Percentiles rank a stretch among this genome's conserved stretches.
Conservation (phyloP, 2,797 vertebrate genomes). For the Darevskia mixta region DNA sequence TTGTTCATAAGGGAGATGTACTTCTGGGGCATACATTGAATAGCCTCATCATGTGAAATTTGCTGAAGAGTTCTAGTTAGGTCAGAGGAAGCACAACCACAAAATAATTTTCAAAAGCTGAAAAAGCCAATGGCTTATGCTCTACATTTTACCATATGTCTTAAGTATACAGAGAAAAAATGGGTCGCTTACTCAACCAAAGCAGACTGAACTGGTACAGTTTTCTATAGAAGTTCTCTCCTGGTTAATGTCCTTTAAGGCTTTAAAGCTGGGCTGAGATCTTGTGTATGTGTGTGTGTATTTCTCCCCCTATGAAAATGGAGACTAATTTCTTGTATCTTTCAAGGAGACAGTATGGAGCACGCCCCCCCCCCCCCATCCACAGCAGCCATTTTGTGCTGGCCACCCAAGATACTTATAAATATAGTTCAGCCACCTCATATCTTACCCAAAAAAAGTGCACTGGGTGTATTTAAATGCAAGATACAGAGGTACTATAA, state of each 20-base stretch:
- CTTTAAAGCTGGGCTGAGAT: background rate
- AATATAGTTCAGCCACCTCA: too few species aligned
- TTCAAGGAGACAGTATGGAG: background rate
- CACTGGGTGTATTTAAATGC: background rate
- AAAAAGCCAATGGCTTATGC: background rate
- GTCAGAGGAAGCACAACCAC: background rate
- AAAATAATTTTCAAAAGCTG: slow-evolving; percentile 9
- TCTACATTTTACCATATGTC: background rate
- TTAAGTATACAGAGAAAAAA: background rate
- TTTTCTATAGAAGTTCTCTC: background rate
- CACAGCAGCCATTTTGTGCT: too few species aligned
- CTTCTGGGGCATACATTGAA: background rate
- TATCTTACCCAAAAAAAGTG: too few species aligned
- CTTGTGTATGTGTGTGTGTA: background rate
- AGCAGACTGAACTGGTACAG: too few species aligned
- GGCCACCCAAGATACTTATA: too few species aligned
- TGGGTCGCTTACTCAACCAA: background rate
- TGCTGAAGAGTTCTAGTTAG: slow-evolving; percentile 27
- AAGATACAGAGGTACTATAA: background rate
- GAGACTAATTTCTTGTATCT: background rate
- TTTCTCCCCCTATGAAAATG: background rate
- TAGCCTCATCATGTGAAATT: slow-evolving; percentile 22
- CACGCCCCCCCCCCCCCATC: too few species aligned
- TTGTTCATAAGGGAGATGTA: slow-evolving; percentile 39
- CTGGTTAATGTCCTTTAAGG: background rate